Percentiles rank a stretch among this genome's conserved stretches.
These are phyloP conservation scores for Zosterops pallidus DNA, from an alignment of 2,113 vertebrate species.

Conservation along the genomic window DNA sequence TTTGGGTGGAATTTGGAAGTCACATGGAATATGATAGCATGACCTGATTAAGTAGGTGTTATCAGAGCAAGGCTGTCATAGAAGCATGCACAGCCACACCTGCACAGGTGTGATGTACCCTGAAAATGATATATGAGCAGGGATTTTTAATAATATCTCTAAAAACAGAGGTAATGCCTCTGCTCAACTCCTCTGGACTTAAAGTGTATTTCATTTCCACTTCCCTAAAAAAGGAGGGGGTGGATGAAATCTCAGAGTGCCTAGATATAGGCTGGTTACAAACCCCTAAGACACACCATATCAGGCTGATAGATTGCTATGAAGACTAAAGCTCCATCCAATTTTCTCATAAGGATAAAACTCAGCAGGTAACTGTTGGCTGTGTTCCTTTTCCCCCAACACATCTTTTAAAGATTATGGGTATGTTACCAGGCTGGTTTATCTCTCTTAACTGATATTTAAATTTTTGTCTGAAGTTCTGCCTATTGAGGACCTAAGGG, in stretches of 20 bases:
- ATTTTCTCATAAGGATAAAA: background rate
- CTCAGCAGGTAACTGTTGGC: background rate
- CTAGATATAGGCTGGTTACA: background rate
- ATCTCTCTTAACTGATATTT: background rate
- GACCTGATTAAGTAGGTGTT: background rate
- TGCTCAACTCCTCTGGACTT: background rate
- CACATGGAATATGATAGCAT: background rate
- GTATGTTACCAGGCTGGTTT: background rate
- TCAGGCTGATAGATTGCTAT: background rate
- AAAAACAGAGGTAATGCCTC: background rate
- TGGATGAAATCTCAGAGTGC: background rate
- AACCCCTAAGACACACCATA: background rate
- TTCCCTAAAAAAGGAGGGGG: background rate
- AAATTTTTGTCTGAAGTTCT: background rate
- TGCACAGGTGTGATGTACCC: fast-evolving
- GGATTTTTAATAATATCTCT: background rate
- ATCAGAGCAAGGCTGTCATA: background rate
- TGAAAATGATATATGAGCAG: background rate
- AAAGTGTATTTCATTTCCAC: background rate
- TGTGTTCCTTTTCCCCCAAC: background rate
- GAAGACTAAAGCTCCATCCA: background rate
- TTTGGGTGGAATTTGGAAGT: background rate
- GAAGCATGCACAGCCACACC: background rate
- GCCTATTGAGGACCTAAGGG: background rate
- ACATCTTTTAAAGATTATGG: background rate